A percentile compares a stretch with the other conserved stretches of the same genome.
Evolutionary conservation across 2,888 invertebrate species (phyloP).

Genomic region (Criorhina ranunculi): DNA sequence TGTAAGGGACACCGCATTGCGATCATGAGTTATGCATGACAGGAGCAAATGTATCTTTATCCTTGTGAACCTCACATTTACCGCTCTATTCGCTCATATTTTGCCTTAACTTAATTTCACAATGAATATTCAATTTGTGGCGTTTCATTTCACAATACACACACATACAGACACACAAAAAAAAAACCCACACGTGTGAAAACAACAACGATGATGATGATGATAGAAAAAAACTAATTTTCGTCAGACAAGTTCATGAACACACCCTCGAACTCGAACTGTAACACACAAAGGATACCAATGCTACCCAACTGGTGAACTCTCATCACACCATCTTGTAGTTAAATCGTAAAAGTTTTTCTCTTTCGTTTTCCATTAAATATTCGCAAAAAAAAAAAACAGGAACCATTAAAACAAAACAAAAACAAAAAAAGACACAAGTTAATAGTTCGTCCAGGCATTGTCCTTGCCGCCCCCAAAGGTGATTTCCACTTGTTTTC

Average conservation of each 20-base stretch:
- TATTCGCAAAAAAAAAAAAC: neutral
- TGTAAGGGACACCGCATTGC: conserved; percentile 13
- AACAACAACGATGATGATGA: neutral
- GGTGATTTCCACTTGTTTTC: conserved; percentile 21
- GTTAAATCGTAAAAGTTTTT: conserved; percentile 36
- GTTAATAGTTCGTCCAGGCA: conserved; percentile 44
- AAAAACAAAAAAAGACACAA: conserved; percentile 21
- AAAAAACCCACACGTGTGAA: too few relatives aligned
- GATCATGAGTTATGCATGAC: conserved; percentile 14
- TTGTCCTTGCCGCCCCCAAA: conserved; percentile 16
- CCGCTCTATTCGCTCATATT: neutral
- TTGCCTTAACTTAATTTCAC: conserved; percentile 50
- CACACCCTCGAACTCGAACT: conserved; percentile 2
- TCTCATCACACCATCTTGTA: conserved; percentile 15
- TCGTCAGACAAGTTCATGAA: conserved; percentile 49
- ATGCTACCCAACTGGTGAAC: neutral
- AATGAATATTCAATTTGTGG: conserved; percentile 71
- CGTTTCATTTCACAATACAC: conserved; percentile 46
- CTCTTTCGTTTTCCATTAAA: conserved; percentile 21
- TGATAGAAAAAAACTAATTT: conserved; percentile 69
- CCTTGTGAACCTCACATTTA: neutral
- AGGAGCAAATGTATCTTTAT: conserved; percentile 13
- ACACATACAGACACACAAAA: neutral
- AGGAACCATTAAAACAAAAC: conserved; percentile 16
- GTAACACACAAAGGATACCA: conserved; percentile 34